Base-by-base conservation (phyloP, 2,888 invertebrate species). In the Tetranychus truncatus region DNA sequence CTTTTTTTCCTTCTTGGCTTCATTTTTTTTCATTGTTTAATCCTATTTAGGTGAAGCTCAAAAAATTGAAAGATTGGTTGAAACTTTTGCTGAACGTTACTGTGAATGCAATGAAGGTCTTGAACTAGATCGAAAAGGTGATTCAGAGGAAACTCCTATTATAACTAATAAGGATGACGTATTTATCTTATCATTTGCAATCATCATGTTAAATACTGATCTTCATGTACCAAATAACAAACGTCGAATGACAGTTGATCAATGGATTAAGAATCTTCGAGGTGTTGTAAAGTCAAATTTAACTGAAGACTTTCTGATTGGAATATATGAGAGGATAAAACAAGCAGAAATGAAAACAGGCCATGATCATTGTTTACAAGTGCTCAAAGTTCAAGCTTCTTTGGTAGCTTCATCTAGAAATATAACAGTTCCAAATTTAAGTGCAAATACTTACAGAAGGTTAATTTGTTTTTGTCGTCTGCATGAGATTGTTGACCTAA, bases 171-270 rank as follows among this genome's bases (percentile, higher is more conserved):
- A 74, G n/a, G 77, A 77, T 46, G 77, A 81, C 18, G 80, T 82
- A 18, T 82, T 82, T 77, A 92, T 97, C 83, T 81, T 87, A 69
- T 85, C 86, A 5, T 87, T 86, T 81, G 96, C 97, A 75, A 95
- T 97, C 81, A 96, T 99, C 83, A 96, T 99, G 96, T 87, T 99
- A 78, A 99, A 99, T 85, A 99, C 97, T 1, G 97, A 99, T 83
- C 87, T 97, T 74, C 97, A 99, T 84, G 95, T 95, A 76, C 94
- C 95, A 11, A 95, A 91, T 83, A 96, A 96, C 79, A 95, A 96
- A 81, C 88, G 93, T 46, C 88, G 95, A 78, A 99, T 99, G 99
- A 92, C 92, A 77, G 85, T 92, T 73, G 95, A 95, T 80, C 95
- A 96, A 83, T 97, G 96, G 82, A 89, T 95, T 7, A 91, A 91